Conservation (phyloP, 2,797 vertebrate species). For the Xiphophorus birchmanni region DNA sequence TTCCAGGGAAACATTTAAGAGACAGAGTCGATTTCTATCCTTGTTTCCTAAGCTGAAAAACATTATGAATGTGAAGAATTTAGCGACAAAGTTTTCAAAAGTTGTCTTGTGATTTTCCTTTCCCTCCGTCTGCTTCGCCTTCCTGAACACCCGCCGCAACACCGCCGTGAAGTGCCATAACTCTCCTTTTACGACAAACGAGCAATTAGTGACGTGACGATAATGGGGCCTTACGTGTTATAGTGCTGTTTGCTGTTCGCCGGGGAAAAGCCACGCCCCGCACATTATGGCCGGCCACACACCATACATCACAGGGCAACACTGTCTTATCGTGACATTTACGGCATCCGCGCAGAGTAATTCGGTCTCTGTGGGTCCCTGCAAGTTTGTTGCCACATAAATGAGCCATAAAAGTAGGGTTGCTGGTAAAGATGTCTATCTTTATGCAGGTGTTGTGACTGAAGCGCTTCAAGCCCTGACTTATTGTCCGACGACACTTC, state of each 20-base stretch:
- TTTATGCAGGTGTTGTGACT: conserved; percentile 84
- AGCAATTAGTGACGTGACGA: conserved; percentile 47
- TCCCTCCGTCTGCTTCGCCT: neutral
- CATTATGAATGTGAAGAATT: conserved; percentile 9
- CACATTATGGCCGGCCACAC: conserved; percentile 38
- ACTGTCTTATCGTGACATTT: conserved; percentile 58
- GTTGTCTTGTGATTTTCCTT: neutral
- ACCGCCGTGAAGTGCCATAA: conserved; percentile 70
- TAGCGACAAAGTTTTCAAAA: neutral
- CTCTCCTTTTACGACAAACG: conserved; percentile 60
- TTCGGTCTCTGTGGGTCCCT: conserved; percentile 59
- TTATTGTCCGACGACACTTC: conserved; percentile 69
- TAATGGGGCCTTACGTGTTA: conserved; percentile 31
- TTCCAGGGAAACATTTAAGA: conserved; percentile 59
- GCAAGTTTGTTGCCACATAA: conserved; percentile 75
- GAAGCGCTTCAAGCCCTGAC: conserved; percentile 59
- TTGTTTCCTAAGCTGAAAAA: neutral
- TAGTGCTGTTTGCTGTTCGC: conserved; percentile 34
- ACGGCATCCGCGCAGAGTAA: conserved; percentile 39
- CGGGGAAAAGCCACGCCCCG: conserved; percentile 14
- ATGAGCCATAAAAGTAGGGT: conserved; percentile 76
- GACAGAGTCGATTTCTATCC: conserved; percentile 34
- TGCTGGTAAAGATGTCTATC: conserved; percentile 80
- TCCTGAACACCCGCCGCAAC: conserved; percentile 50
- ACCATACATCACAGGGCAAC: conserved; percentile 39